Percentiles rank a stretch among this genome's conserved stretches.
These are phyloP conservation scores for Tenebrio molitor DNA, from an alignment of 1,140 invertebrate species.

Conservation along the genomic window DNA sequence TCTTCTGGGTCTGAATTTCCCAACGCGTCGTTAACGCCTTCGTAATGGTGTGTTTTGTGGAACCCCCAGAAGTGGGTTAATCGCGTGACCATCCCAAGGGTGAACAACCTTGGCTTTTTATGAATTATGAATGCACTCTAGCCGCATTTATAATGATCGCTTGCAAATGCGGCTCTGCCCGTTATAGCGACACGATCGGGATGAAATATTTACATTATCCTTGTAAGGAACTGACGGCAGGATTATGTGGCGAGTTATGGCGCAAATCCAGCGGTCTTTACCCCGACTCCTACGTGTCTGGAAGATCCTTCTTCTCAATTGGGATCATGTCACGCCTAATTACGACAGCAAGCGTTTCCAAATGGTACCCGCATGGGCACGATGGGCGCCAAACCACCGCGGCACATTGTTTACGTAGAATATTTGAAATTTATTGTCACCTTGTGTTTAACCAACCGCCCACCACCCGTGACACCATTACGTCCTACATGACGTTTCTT, in stretches of 20 bases:
- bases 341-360: not conserved
- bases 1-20: too few species aligned
- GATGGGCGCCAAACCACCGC: not conserved
- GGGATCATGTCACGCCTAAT: conserved; percentile 27
- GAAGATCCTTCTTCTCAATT: not conserved
- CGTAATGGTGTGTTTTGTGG: too few species aligned
- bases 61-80: conserved; percentile 19
- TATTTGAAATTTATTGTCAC: conserved; percentile 39
- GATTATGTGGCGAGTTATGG: conserved; percentile 3
- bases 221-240: conserved; percentile 20
- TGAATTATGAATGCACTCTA: conserved; percentile 15
- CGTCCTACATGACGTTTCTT: conserved; percentile 16
- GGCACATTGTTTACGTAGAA: conserved; percentile 18
- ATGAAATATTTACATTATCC: conserved; percentile 40
- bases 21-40: too few species aligned
- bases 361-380: conserved; percentile 21
- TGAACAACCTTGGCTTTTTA: conserved; percentile 24
- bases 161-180: conserved; percentile 34
- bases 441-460: conserved; percentile 35
- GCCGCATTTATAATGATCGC: conserved; percentile 20
- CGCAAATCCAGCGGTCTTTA: not conserved
- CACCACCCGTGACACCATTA: conserved; percentile 22
- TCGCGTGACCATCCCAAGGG: not conserved
- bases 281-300: not conserved
- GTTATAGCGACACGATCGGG: conserved; percentile 37